Evolutionary conservation across 2,113 vertebrate genomes (phyloP).

Genomic region (Petrocephalus microphthalmus): DNA sequence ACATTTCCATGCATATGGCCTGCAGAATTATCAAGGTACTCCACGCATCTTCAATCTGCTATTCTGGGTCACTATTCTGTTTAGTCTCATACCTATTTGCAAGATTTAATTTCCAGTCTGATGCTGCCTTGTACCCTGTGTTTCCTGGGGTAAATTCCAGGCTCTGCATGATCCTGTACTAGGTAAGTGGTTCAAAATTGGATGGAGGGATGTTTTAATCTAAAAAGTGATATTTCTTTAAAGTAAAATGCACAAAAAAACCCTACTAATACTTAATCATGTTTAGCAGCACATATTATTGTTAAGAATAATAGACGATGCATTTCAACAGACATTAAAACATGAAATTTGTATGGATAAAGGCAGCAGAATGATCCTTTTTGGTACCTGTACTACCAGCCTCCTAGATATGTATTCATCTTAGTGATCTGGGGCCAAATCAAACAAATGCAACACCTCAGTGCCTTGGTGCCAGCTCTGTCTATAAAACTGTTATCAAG

Average conservation of each 20-base stretch:
- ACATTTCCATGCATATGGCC: no score
- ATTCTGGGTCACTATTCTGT: no score
- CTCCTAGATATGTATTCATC: slow-evolving; percentile 34
- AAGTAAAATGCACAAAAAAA: neutral
- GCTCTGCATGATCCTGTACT: neutral
- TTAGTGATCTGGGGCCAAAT: slow-evolving; percentile 49
- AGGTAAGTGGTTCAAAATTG: neutral
- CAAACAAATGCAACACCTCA: slow-evolving; percentile 63
- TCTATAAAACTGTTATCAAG: slow-evolving; percentile 47
- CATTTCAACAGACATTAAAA: neutral
- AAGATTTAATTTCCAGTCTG: no score
- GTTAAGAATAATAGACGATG: neutral
- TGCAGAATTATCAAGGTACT: no score
- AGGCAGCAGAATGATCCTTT: neutral
- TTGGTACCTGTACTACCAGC: no score
- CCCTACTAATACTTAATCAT: neutral
- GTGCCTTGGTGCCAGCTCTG: slow-evolving; percentile 38
- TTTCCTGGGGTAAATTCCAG: neutral
- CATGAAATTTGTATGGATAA: neutral
- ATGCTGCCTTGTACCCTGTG: neutral
- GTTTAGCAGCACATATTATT: neutral
- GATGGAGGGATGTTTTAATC: neutral
- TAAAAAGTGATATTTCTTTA: neutral
- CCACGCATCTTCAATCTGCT: no score
- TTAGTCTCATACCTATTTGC: no score